phyloP scores from a whole-genome alignment of 2,888 invertebrate species.

The Cheilosia variabilis region DNA sequence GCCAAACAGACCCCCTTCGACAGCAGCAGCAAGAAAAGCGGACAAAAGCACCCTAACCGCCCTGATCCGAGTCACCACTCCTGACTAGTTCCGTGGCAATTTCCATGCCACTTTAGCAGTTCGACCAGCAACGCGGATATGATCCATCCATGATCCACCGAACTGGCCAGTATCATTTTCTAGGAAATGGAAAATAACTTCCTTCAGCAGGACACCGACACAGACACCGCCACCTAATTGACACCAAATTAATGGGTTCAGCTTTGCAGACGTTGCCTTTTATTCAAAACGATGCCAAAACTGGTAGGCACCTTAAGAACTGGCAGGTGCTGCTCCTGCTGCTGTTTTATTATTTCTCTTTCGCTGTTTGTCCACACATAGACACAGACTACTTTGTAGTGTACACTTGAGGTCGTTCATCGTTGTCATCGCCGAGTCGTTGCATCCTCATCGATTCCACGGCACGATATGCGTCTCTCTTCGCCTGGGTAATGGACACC shows the following conservation, averaged over 20 bases:
- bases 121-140: too few relatives aligned
- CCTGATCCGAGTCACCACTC: too few relatives aligned
- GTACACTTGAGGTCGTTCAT: conserved; percentile 64
- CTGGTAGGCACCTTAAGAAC: conserved; percentile 60
- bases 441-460: conserved; percentile 70
- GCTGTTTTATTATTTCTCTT: conserved; percentile 23
- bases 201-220: conserved; percentile 45
- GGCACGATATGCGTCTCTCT: conserved; percentile 65
- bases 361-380: conserved; percentile 5
- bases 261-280: conserved; percentile 62
- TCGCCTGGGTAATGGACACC: conserved; percentile 69
- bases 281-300: conserved; percentile 47
- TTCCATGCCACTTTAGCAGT: too few relatives aligned
- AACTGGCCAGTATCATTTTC: neutral
- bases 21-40: too few relatives aligned
- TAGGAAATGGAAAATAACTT: conserved; percentile 18
- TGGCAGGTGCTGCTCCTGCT: conserved; percentile 64
- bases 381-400: neutral
- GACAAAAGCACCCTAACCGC: too few relatives aligned
- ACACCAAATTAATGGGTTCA: conserved; percentile 64
- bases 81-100: too few relatives aligned
- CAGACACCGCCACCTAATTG: conserved; percentile 20
- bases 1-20: too few relatives aligned
- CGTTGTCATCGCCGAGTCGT: conserved; percentile 39
- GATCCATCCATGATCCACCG: too few relatives aligned